Evolutionary conservation across 2,113 vertebrate genomes (phyloP).

Genomic region (Gasterosteus nipponicus): DNA sequence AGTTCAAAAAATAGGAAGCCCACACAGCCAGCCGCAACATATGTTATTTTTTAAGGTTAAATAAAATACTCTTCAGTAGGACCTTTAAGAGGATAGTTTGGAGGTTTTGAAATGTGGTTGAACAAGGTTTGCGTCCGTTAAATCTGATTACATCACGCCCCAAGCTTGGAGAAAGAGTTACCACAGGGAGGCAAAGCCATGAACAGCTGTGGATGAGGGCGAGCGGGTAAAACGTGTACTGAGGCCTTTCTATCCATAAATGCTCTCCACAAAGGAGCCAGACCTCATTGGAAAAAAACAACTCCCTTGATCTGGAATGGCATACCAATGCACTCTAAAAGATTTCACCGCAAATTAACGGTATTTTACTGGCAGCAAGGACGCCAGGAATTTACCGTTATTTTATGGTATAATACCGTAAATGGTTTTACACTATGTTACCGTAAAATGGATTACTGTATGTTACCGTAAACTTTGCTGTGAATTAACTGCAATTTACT

Average conservation of each 20-base stretch:
- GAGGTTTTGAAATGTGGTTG: background rate
- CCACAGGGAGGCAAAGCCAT: background rate
- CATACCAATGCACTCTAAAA: too few species aligned
- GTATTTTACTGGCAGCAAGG: too few species aligned
- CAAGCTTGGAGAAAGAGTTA: background rate
- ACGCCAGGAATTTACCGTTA: too few species aligned
- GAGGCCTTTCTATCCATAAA: background rate
- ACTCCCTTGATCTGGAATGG: too few species aligned
- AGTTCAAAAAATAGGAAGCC: background rate
- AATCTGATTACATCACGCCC: background rate
- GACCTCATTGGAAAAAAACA: background rate
- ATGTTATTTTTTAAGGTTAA: background rate
- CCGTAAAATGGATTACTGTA: too few species aligned
- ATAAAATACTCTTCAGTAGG: background rate
- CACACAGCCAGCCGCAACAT: background rate
- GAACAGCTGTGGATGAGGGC: background rate
- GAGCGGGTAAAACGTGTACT: background rate
- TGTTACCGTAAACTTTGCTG: too few species aligned
- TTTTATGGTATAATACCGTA: too few species aligned
- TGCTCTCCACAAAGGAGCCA: background rate
- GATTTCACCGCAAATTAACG: too few species aligned
- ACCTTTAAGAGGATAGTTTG: background rate
- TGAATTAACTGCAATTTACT: too few species aligned
- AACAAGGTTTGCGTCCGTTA: background rate
- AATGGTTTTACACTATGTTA: too few species aligned